Conservation (phyloP, 2,113 vertebrate species). For the Tragelaphus imberbis region DNA sequence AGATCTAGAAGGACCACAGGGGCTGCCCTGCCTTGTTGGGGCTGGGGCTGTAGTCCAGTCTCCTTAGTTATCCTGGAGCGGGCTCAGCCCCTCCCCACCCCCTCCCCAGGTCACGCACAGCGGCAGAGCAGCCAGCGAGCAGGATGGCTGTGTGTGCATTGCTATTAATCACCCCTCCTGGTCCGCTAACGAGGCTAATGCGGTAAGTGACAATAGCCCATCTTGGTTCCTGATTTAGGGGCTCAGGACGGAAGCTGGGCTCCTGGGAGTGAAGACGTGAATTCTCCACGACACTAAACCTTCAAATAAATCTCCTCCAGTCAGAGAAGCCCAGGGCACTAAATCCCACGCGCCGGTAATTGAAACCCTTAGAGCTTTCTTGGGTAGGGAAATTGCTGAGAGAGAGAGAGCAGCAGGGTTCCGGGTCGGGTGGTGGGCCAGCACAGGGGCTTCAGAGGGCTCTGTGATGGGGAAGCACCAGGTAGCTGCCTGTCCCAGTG, state of each 20-base stretch:
- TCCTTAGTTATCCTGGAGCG: not conserved
- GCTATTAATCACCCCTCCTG: conserved; percentile 81
- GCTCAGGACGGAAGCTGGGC: conserved; percentile 85
- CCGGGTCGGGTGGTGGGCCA: not conserved
- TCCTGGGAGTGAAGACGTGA: conserved; percentile 86
- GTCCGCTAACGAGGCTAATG: conserved; percentile 86
- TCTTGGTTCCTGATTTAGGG: conserved; percentile 85
- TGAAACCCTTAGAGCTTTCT: conserved; percentile 86
- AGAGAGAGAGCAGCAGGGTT: conserved; percentile 17
- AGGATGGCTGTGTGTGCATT: conserved; percentile 68
- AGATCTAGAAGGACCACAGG: not conserved
- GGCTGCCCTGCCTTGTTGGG: not conserved
- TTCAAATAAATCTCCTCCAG: conserved; percentile 85
- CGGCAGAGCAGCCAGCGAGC: not conserved
- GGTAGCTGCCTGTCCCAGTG: not conserved
- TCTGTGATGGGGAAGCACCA: not conserved
- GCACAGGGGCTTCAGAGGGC: not conserved
- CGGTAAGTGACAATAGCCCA: conserved; percentile 86
- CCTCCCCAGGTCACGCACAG: conserved; percentile 46
- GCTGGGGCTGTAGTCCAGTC: not conserved
- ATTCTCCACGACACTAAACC: conserved; percentile 87
- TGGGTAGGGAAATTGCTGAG: conserved; percentile 75
- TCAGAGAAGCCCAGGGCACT: conserved; percentile 86
- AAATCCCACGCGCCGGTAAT: conserved; percentile 85
- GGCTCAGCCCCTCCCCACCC: not conserved